Conservation (phyloP, 1,140 invertebrate species). For the Bathynomus jamesi region DNA sequence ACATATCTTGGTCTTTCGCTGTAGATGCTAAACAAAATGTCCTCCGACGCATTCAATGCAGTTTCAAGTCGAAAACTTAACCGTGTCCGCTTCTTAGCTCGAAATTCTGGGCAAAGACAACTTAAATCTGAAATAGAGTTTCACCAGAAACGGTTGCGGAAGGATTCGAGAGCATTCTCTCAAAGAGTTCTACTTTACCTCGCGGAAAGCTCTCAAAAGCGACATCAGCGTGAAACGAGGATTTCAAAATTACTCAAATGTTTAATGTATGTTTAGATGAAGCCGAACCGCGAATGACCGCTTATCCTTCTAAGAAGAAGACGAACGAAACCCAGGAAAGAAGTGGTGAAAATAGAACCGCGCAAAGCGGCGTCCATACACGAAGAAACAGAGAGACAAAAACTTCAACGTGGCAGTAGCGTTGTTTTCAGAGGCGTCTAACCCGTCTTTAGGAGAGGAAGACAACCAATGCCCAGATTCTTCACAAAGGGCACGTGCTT, state of each 20-base stretch:
- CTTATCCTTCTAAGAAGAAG: no score
- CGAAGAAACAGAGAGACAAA: background rate
- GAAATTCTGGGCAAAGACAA: background rate
- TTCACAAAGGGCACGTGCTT: background rate
- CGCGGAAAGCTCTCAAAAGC: background rate
- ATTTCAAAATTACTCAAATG: background rate
- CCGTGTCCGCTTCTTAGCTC: background rate
- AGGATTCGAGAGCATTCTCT: background rate
- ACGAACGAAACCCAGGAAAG: no score
- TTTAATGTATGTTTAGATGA: background rate
- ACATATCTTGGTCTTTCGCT: background rate
- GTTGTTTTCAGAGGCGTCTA: background rate
- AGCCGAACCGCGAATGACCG: background rate
- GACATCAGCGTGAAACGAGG: background rate
- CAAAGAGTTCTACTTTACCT: background rate
- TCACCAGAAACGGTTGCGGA: background rate
- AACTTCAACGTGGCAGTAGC: background rate
- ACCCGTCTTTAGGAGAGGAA: background rate
- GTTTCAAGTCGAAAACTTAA: background rate
- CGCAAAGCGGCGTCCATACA: no score
- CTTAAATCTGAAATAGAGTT: background rate
- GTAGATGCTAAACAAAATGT: no score
- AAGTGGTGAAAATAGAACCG: no score
- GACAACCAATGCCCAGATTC: background rate
- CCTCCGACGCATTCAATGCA: no score